Conservation (phyloP, 2,888 invertebrate species). For the Patella ulyssiponensis region DNA sequence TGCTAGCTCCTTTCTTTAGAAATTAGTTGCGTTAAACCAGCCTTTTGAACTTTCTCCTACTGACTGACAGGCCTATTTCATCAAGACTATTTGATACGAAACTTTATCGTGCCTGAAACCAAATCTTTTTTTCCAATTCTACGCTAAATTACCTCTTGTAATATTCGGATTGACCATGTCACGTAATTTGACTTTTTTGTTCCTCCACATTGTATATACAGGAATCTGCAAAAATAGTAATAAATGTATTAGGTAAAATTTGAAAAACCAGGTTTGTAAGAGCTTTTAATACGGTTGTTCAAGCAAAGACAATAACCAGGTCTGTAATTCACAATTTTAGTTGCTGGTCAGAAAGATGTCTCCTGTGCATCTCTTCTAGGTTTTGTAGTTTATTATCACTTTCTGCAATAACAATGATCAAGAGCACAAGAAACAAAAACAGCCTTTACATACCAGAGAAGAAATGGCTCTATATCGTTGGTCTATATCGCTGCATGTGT, state of each 20-base stretch:
- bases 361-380: background rate
- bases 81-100: too few species aligned
- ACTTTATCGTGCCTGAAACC: too few species aligned
- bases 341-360: background rate
- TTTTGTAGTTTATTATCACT: background rate
- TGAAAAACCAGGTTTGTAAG: too few species aligned
- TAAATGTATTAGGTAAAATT: too few species aligned
- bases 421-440: conserved; percentile 4
- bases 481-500: conserved; percentile 60
- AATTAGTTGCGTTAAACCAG: too few species aligned
- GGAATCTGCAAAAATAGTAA: conserved; percentile 32
- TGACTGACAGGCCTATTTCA: too few species aligned
- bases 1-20: too few species aligned
- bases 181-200: conserved; percentile 42
- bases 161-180: conserved; percentile 40
- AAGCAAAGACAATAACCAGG: too few species aligned
- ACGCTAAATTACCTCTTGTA: background rate
- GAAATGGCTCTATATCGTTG: conserved; percentile 67
- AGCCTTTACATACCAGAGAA: conserved; percentile 58
- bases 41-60: too few species aligned
- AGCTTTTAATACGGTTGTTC: too few species aligned
- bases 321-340: too few species aligned
- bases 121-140: too few species aligned
- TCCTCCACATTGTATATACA: conserved; percentile 45
- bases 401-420: background rate